A percentile compares a stretch with the other conserved stretches of the same genome.
Conservation (phyloP, 1,140 invertebrate genomes). For the Dufourea novaeangliae region DNA sequence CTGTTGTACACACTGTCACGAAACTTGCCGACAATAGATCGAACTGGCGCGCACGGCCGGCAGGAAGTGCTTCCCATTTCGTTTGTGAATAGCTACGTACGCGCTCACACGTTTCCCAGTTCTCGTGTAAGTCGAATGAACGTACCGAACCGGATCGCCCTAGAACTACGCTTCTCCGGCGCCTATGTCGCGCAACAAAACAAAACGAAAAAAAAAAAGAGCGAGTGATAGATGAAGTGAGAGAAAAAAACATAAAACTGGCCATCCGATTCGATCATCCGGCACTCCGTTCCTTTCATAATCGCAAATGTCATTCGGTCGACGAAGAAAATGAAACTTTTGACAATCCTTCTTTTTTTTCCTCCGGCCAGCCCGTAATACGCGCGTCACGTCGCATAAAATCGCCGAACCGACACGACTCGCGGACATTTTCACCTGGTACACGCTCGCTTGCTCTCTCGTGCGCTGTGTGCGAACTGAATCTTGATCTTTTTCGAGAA, state of each 20-base stretch:
- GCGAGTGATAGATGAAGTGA: neutral
- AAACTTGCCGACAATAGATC: conserved; percentile 71
- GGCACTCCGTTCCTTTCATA: neutral
- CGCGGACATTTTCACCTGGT: conserved; percentile 2
- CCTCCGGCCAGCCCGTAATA: neutral
- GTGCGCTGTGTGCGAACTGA: conserved; percentile 4
- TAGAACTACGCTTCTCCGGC: conserved; percentile 43
- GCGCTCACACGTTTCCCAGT: conserved; percentile 44
- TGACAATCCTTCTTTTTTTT: neutral
- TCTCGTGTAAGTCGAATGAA: conserved; percentile 52
- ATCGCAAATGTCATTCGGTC: neutral
- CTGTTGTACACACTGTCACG: conserved; percentile 38
- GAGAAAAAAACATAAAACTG: neutral
- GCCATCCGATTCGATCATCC: conserved; percentile 24
- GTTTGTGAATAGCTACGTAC: conserved; percentile 67
- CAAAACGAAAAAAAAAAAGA: neutral
- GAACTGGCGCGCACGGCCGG: conserved; percentile 62
- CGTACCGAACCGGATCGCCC: conserved; percentile 72
- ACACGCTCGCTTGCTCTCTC: neutral
- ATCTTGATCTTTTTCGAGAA: conserved; percentile 28
- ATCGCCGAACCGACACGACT: neutral
- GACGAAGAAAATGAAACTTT: neutral
- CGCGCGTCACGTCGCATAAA: conserved; percentile 5
- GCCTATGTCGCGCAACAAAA: conserved; percentile 41
- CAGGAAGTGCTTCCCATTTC: conserved; percentile 72